These are phyloP conservation scores for Percina caprodes DNA, from an alignment of 2,113 vertebrate species.

Conservation along the genomic window DNA sequence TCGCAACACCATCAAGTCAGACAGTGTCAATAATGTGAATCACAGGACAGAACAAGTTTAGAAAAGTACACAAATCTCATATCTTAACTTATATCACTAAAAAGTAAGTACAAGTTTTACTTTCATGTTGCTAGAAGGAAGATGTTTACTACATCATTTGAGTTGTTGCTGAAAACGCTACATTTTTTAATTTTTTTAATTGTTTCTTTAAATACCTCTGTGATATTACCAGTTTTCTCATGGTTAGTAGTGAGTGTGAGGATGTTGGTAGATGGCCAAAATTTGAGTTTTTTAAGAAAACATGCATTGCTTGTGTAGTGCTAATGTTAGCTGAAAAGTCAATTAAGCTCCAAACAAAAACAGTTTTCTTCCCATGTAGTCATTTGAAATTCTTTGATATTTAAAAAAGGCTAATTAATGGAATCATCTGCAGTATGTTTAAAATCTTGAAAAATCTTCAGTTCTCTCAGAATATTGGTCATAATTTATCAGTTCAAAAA, in stretches of 20 bases:
- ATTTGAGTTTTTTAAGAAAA: not conserved
- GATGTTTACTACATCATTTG: not conserved
- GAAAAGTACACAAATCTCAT: constrained; percentile 31
- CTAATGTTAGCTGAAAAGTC: not conserved
- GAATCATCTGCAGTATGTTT: not conserved
- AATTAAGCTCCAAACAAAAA: not conserved
- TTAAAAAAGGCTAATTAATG: too few species aligned
- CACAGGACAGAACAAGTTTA: constrained; percentile 44
- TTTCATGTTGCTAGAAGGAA: not conserved
- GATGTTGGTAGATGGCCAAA: not conserved
- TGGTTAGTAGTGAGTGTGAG: not conserved
- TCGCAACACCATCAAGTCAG: constrained; percentile 39
- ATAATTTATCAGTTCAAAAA: not conserved
- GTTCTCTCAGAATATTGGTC: not conserved
- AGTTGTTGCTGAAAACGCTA: not conserved
- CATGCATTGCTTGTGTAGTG: not conserved
- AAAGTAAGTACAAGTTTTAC: constrained; percentile 9
- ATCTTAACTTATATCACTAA: not conserved
- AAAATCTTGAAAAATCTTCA: not conserved
- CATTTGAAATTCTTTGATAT: not conserved
- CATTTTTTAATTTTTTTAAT: too few species aligned
- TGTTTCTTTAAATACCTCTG: not conserved
- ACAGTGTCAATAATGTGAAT: constrained; percentile 50
- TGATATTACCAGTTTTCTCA: not conserved
- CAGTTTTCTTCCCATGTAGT: not conserved